Evolutionary conservation across 1,140 invertebrate genomes (phyloP).

Genomic region (Manduca sexta): DNA sequence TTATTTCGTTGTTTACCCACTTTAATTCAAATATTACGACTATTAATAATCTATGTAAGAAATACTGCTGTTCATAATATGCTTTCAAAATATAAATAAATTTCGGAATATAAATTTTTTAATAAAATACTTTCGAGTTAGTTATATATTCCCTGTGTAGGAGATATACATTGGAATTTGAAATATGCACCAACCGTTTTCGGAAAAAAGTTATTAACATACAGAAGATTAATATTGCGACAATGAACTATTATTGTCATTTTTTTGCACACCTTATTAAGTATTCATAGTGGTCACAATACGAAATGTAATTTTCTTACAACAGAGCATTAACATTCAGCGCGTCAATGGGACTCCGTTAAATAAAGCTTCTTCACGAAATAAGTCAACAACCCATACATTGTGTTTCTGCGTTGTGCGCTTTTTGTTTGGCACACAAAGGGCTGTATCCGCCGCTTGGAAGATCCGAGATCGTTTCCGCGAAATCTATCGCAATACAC

Average conservation of each 20-base stretch:
- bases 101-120: too few species aligned
- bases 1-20: background rate
- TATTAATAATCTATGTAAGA: background rate
- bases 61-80: background rate
- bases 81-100: too few species aligned
- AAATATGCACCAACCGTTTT: too few species aligned
- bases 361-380: constrained; percentile 33
- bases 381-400: constrained; percentile 55
- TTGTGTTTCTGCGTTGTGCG: constrained; percentile 30
- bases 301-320: constrained; percentile 32
- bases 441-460: constrained; percentile 57
- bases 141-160: too few species aligned
- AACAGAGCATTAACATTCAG: constrained; percentile 37
- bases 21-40: background rate
- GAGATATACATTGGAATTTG: too few species aligned
- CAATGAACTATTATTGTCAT: constrained; percentile 9
- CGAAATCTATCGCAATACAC: constrained; percentile 63
- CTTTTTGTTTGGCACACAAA: constrained; percentile 59
- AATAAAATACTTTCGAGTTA: too few species aligned
- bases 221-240: background rate
- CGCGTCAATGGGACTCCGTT: constrained; percentile 29
- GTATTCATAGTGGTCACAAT: constrained; percentile 25
- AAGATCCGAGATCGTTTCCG: constrained; percentile 51
- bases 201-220: background rate
- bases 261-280: constrained; percentile 27